phyloP scores from a whole-genome alignment of 2,797 vertebrate genomes.

The Chromobotia macracanthus region DNA sequence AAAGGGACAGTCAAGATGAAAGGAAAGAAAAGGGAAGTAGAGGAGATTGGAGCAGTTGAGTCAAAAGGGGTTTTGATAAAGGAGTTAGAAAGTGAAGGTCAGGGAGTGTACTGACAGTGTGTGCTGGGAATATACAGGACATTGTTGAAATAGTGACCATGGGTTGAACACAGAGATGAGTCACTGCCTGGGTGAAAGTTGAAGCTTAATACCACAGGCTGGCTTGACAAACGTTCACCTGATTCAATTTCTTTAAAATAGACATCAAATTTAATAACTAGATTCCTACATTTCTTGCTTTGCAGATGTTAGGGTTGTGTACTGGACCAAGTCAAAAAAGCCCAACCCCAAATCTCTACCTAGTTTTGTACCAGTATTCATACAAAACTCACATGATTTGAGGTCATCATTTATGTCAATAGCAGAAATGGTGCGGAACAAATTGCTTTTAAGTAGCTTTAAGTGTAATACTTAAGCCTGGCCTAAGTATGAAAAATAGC shows the following conservation, averaged over 20 bases:
- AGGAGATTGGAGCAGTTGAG: constrained; percentile 18
- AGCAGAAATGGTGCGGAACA: not conserved
- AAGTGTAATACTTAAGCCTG: no score
- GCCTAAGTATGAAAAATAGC: not conserved
- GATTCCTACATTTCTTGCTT: not conserved
- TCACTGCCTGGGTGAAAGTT: constrained; percentile 3
- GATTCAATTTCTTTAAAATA: not conserved
- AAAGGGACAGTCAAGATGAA: not conserved
- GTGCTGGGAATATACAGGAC: constrained; percentile 43
- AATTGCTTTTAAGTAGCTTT: no score
- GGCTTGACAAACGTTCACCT: not conserved
- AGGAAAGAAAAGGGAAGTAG: not conserved
- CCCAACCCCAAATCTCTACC: not conserved
- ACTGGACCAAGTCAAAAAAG: not conserved
- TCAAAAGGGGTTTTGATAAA: constrained; percentile 52
- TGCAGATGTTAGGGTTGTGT: not conserved
- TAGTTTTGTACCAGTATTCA: not conserved
- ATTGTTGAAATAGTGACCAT: constrained; percentile 41
- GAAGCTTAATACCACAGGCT: constrained; percentile 3
- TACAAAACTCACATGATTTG: no score
- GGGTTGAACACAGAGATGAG: constrained; percentile 4
- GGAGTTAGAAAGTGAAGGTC: constrained; percentile 26
- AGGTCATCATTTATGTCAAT: not conserved
- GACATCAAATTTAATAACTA: not conserved
- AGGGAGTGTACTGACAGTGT: constrained; percentile 28